phyloP scores from a whole-genome alignment of 1,140 invertebrate genomes.

The Aphaenogaster ashmeadi region DNA sequence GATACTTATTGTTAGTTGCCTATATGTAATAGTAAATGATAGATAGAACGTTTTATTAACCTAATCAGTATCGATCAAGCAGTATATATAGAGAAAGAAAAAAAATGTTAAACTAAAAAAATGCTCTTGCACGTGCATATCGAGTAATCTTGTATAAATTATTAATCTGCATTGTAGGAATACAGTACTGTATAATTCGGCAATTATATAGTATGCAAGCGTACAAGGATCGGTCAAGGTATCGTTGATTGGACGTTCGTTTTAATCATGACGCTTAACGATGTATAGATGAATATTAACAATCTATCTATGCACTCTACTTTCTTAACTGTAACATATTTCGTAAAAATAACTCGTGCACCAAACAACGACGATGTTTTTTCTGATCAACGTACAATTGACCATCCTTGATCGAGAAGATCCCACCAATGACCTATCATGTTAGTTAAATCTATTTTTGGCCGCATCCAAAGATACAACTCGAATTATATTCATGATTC shows the following conservation, averaged over 20 bases:
- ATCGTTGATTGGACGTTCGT: constrained; percentile 48
- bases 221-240: constrained; percentile 73
- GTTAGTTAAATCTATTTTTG: constrained; percentile 81
- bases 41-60: constrained; percentile 82
- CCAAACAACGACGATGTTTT: constrained; percentile 28
- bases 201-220: constrained; percentile 5
- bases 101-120: constrained; percentile 75
- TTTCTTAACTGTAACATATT: constrained; percentile 17
- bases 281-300: constrained; percentile 29
- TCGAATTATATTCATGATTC: constrained; percentile 73
- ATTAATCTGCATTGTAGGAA: constrained; percentile 63
- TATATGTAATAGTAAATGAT: constrained; percentile 77
- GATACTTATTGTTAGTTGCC: constrained; percentile 78
- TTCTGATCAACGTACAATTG: constrained; percentile 66
- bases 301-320: not conserved
- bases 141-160: constrained; percentile 72
- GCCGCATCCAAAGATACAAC: constrained; percentile 75
- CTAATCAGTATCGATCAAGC: constrained; percentile 86
- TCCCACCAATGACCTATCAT: constrained; percentile 68
- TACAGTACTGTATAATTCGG: constrained; percentile 64
- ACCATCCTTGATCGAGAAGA: constrained; percentile 71
- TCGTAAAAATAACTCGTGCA: constrained; percentile 1
- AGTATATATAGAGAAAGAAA: constrained; percentile 80
- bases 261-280: constrained; percentile 32
- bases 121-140: constrained; percentile 81